phyloP scores from a whole-genome alignment of 53 echinoderm and acorn worm species.

The Henricia sp. region DNA sequence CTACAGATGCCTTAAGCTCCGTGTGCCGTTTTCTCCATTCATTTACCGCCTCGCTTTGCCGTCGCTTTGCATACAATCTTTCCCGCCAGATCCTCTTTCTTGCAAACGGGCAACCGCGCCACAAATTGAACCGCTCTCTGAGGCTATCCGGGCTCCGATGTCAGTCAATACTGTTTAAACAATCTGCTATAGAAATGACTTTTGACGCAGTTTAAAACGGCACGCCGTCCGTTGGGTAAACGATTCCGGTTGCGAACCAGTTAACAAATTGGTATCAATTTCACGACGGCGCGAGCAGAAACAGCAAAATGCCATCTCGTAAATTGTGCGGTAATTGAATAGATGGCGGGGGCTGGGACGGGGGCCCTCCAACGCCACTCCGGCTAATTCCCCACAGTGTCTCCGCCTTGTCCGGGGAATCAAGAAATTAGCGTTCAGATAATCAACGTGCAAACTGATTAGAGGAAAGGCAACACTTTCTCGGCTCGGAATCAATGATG shows the following conservation, averaged over 20 bases:
- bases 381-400: conserved; percentile 57
- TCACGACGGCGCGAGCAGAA: conserved; percentile 44
- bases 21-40: background rate
- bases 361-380: conserved; percentile 46
- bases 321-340: conserved; percentile 70
- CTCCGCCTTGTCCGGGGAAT: conserved; percentile 64
- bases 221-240: conserved; percentile 47
- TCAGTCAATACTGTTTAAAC: conserved; percentile 60
- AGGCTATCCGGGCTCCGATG: conserved; percentile 13
- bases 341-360: conserved; percentile 20
- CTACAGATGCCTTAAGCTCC: conserved; percentile 13
- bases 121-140: conserved; percentile 46
- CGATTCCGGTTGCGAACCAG: conserved; percentile 55
- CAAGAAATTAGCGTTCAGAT: conserved; percentile 74
- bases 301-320: conserved; percentile 51
- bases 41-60: conserved; percentile 6
- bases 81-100: background rate
- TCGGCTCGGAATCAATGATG: conserved; percentile 40
- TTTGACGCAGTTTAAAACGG: conserved; percentile 70
- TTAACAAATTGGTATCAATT: conserved; percentile 66
- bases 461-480: conserved; percentile 55
- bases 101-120: conserved; percentile 9
- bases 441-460: conserved; percentile 73
- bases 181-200: conserved; percentile 64
- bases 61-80: conserved; percentile 47